Conservation (phyloP, 2,797 vertebrate genomes). For the Pseudocheirus occidentalis region DNA sequence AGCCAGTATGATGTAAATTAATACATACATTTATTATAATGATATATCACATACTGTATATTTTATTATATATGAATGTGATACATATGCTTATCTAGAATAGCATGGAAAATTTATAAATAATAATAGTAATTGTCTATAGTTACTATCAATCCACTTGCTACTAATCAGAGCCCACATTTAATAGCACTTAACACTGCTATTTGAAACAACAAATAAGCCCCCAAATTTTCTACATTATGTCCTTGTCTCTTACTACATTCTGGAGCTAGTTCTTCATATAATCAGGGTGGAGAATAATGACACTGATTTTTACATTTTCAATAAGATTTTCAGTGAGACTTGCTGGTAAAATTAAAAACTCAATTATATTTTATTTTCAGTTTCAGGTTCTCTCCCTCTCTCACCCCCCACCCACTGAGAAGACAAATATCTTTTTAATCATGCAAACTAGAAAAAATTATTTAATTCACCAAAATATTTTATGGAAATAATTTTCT, state of each 20-base stretch:
- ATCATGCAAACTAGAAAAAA: background rate
- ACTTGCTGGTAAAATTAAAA: background rate
- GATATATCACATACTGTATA: background rate
- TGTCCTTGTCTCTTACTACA: conserved; percentile 87
- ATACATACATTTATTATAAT: background rate
- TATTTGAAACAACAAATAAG: background rate
- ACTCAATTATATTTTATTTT: background rate
- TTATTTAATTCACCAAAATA: background rate
- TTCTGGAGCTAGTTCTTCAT: conserved; percentile 93
- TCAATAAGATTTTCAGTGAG: background rate
- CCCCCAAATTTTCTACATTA: background rate
- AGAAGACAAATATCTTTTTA: background rate
- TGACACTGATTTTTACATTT: background rate
- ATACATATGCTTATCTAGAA: background rate
- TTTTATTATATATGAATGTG: background rate
- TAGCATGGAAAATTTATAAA: background rate
- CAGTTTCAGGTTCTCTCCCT: background rate
- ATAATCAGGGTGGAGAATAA: conserved; percentile 85
- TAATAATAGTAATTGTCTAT: background rate
- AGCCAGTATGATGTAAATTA: background rate
- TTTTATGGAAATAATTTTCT: background rate
- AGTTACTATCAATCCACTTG: background rate
- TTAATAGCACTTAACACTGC: background rate
- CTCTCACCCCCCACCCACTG: background rate
- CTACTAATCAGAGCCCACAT: background rate